Evolutionary conservation across 2,888 invertebrate species (phyloP).

Genomic region (Drosophila pseudotalamancana): DNA sequence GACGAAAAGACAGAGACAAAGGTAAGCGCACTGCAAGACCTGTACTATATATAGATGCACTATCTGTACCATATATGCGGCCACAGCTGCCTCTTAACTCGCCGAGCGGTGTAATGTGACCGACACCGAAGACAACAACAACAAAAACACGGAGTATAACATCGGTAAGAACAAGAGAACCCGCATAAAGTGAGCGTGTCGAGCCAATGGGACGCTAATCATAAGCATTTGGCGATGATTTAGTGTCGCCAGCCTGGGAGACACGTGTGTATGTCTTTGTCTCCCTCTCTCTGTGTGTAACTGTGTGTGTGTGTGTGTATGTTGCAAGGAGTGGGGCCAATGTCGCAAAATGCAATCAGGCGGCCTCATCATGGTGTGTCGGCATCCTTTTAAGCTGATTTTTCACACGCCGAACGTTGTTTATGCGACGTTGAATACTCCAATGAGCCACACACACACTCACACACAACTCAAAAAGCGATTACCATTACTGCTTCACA

Average conservation of each 20-base stretch:
- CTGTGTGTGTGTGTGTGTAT: constrained; percentile 13
- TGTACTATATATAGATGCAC: constrained; percentile 53
- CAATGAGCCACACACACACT: constrained; percentile 52
- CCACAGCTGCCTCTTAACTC: constrained; percentile 68
- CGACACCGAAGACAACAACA: constrained; percentile 34
- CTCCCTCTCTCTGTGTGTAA: constrained; percentile 2
- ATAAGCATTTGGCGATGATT: constrained; percentile 78
- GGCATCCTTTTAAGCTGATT: constrained; percentile 77
- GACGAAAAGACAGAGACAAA: constrained; percentile 9
- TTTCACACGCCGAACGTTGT: constrained; percentile 73
- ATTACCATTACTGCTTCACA: constrained; percentile 39
- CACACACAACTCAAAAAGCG: constrained; percentile 55
- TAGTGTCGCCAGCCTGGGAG: constrained; percentile 69
- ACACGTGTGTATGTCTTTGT: constrained; percentile 59
- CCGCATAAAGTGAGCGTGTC: constrained; percentile 67
- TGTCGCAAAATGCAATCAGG: constrained; percentile 53
- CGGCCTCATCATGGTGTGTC: constrained; percentile 35
- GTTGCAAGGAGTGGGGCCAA: constrained; percentile 10
- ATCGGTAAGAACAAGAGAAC: constrained; percentile 30
- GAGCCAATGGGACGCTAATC: constrained; percentile 65
- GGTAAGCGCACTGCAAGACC: constrained; percentile 8
- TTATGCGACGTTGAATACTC: constrained; percentile 59
- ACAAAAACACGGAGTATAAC: constrained; percentile 11
- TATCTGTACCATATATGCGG: constrained; percentile 27
- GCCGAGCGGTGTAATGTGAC: constrained; percentile 65